Evolutionary conservation across 2,888 invertebrate genomes (phyloP).

Genomic region (Caenorhabditis virilis): DNA sequence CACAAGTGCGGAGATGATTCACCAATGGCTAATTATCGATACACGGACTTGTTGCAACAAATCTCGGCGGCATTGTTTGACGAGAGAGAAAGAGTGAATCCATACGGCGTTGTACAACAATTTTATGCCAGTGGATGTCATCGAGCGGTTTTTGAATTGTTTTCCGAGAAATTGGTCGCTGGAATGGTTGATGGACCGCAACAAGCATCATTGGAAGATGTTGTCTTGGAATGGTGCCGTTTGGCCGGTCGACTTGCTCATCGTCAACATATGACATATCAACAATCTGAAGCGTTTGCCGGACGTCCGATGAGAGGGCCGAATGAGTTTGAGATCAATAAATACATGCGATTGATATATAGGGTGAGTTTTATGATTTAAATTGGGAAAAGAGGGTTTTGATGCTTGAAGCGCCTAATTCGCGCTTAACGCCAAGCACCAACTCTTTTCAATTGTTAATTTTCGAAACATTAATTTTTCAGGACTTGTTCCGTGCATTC

Average conservation of each 20-base stretch:
- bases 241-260: conserved; percentile 41
- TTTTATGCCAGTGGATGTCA: conserved; percentile 63
- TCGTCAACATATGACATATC: conserved; percentile 8
- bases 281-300: neutral
- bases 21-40: conserved; percentile 33
- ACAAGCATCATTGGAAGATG: conserved; percentile 8
- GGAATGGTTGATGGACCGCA: neutral
- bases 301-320: conserved; percentile 3
- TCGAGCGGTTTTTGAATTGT: conserved; percentile 53
- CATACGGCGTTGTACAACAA: conserved; percentile 27
- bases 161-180: conserved; percentile 39
- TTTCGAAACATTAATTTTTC: no score
- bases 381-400: neutral
- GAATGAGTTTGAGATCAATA: conserved; percentile 24
- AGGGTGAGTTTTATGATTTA: conserved; percentile 1
- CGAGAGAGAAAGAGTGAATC: conserved; percentile 19
- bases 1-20: conserved; percentile 10
- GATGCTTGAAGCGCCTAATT: no score
- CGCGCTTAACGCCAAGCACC: no score
- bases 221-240: conserved; percentile 41
- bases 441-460: no score
- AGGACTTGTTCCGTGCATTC: conserved; percentile 39
- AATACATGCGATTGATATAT: conserved; percentile 34
- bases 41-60: conserved; percentile 35
- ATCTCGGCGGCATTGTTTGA: conserved; percentile 48